Base-by-base conservation (phyloP, 1,140 invertebrate species). In the Sminthurinus signatus region DNA sequence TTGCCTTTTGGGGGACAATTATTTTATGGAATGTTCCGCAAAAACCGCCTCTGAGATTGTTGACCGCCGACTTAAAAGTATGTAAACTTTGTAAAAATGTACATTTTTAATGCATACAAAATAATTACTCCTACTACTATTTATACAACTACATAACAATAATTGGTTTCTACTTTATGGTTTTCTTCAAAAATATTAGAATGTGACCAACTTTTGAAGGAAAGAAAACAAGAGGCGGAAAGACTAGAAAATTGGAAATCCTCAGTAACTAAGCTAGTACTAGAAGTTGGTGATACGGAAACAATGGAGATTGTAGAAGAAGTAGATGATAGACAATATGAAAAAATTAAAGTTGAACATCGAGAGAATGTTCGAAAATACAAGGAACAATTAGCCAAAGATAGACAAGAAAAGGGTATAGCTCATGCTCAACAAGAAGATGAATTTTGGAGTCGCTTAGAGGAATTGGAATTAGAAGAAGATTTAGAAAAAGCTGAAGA, bases 21-120 rank as follows among this genome's bases (percentile, higher is more conserved):
- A 84, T 75, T 88, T 88, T 78, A 82, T 79, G 15, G 86, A 88
- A 68, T 79, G 84, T 51, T 85, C 83, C 43, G 80, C 84, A 5
- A 79, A 81, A 65, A 81, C 87, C 72, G 85, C 86, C 1, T 73
- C 74, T n/a, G 81, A 80, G 25, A 81, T 88, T 52, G 82, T 82
- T 56, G 74, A 81, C 43, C 77, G 85, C 31, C 79, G 85, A 75
- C 79, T 86, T 29, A 73, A 79, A 75, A 74, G 84, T 85, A 79
- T 74, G 25, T 31, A 51, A 31, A 29, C n/a, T n/a, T n/a, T n/a
- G n/a, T n/a, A n/a, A n/a, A 25, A n/a, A 36, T 46, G 32, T 36
- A 36, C 32, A 8, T 5, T 2, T 52, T 27, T 43, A 57, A 50
- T n/a, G n/a, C n/a, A n/a, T n/a, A n/a, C n/a, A n/a, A n/a, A n/a